Conservation (phyloP, 1,140 invertebrate species). For the Spodoptera litura region DNA sequence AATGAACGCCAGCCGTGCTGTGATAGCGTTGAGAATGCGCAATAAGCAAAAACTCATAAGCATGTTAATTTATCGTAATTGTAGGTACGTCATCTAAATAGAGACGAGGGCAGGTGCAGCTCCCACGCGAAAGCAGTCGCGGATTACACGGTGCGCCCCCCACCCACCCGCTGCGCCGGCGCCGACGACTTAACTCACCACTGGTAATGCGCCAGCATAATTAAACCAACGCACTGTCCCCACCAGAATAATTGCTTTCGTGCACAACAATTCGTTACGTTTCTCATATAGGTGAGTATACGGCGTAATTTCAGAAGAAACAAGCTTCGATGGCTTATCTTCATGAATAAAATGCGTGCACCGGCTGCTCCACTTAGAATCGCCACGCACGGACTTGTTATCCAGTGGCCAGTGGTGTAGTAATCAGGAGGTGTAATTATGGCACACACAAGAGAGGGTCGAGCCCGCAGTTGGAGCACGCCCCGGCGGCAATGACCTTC, state of each 20-base stretch:
- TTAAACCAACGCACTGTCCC: constrained; percentile 26
- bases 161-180: constrained; percentile 27
- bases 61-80: constrained; percentile 60
- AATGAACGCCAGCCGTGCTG: constrained; percentile 10
- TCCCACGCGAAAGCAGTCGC: constrained; percentile 58
- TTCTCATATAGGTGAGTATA: constrained; percentile 8
- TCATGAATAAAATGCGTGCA: constrained; percentile 7
- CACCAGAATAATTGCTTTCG: constrained; percentile 15
- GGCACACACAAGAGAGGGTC: constrained; percentile 33
- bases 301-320: constrained; percentile 5
- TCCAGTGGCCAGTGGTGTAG: constrained; percentile 27
- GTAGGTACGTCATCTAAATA: constrained; percentile 54
- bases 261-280: constrained; percentile 18
- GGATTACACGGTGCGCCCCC: constrained; percentile 44
- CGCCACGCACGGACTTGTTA: constrained; percentile 31
- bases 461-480: constrained; percentile 30
- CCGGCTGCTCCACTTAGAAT: constrained; percentile 20
- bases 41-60: constrained; percentile 53
- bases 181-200: constrained; percentile 28
- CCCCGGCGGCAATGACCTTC: constrained; percentile 63
- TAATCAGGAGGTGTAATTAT: constrained; percentile 41
- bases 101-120: constrained; percentile 52
- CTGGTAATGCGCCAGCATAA: constrained; percentile 40
- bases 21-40: constrained; percentile 47
- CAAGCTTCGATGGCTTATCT: neutral